These are phyloP conservation scores for Passer domesticus DNA, from an alignment of 2,113 vertebrate species.

Conservation along the genomic window DNA sequence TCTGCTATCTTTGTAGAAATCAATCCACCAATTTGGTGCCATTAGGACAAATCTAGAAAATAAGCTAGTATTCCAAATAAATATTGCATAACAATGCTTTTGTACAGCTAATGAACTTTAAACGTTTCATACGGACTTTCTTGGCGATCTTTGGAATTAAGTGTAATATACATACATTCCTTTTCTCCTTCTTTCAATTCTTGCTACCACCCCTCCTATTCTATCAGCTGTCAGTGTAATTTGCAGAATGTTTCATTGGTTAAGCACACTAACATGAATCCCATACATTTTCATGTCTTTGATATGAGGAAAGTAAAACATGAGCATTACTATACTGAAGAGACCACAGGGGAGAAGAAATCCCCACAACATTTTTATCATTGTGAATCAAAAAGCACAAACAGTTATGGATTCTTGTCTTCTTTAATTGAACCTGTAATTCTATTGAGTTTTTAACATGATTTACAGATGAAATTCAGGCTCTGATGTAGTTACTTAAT, in stretches of 20 bases:
- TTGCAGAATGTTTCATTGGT: background rate
- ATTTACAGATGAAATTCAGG: background rate
- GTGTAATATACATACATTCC: background rate
- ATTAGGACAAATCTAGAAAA: background rate
- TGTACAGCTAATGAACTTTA: background rate
- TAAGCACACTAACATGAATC: background rate
- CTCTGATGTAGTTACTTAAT: background rate
- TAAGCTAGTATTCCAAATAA: background rate
- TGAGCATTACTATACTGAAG: background rate
- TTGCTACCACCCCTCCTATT: background rate
- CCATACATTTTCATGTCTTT: background rate
- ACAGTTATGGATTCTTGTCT: background rate
- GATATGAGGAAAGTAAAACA: background rate
- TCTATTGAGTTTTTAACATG: background rate
- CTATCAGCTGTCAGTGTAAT: background rate
- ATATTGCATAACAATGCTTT: background rate
- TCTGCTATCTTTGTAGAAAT: background rate
- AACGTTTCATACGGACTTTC: background rate
- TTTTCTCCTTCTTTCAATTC: background rate
- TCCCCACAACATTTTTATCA: background rate
- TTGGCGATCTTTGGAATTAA: background rate
- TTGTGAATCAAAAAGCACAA: background rate
- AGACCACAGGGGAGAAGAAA: background rate
- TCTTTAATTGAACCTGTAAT: background rate
- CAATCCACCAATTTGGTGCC: background rate